Conservation (phyloP, 2,113 vertebrate species). For the Herpailurus yagouaroundi region DNA sequence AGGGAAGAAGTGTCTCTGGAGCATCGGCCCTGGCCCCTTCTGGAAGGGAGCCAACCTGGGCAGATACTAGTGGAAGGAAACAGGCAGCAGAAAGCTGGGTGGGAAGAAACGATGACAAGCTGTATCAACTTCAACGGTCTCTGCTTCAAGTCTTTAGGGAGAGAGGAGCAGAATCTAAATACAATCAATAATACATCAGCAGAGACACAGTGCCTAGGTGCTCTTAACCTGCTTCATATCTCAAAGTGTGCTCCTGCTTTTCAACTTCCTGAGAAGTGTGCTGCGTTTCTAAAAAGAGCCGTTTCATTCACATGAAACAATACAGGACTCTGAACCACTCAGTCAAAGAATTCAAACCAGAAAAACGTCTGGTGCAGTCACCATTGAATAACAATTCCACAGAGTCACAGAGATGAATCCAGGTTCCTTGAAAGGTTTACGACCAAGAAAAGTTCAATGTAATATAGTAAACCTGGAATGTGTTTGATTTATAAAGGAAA, state of each 20-base stretch:
- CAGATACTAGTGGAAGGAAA: background rate
- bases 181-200: background rate
- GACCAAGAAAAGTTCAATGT: background rate
- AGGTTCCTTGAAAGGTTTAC: background rate
- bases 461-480: background rate
- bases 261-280: conserved; percentile 9
- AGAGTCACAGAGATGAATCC: conserved; percentile 16
- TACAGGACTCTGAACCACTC: background rate
- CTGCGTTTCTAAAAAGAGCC: background rate
- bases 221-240: background rate
- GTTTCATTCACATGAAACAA: conserved; percentile 30
- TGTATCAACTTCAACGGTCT: background rate
- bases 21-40: background rate
- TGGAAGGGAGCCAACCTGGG: background rate
- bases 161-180: conserved; percentile 16
- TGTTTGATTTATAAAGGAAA: background rate
- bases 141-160: conserved; percentile 20
- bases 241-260: background rate
- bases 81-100: background rate
- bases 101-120: background rate
- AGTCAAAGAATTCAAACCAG: background rate
- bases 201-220: background rate
- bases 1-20: background rate
- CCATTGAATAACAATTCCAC: conserved; percentile 31
- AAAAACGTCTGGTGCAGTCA: conserved; percentile 4